A percentile compares a stretch with the other conserved stretches of the same genome.
Evolutionary conservation across 2,113 vertebrate genomes (phyloP).

Genomic region (Tricholaema leucomelas): DNA sequence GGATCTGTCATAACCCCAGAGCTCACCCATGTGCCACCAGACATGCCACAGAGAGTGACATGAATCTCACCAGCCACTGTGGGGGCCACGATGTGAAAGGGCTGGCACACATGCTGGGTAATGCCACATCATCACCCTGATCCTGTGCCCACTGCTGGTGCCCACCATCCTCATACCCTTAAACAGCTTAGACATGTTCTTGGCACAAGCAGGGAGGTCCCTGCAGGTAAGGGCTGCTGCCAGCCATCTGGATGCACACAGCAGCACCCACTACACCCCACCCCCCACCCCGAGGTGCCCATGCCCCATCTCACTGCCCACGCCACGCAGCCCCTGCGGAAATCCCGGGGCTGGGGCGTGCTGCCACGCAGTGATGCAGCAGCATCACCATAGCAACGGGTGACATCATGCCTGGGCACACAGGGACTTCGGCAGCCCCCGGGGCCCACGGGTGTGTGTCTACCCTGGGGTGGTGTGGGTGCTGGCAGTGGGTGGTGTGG

Average conservation of each 20-base stretch:
- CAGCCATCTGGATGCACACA: not conserved
- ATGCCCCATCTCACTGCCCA: not conserved
- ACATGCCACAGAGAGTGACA: not conserved
- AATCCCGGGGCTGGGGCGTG: conserved; percentile 23
- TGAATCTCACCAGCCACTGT: accelerated
- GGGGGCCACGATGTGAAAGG: accelerated
- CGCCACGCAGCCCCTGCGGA: not conserved
- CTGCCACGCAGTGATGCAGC: conserved; percentile 45
- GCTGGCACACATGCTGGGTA: not conserved
- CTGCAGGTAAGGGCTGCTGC: not conserved
- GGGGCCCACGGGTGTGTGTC: not conserved
- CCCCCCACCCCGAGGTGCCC: not conserved
- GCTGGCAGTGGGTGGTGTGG: not conserved
- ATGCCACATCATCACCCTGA: not conserved
- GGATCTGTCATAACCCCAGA: accelerated
- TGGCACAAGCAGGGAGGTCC: not conserved
- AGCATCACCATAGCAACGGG: conserved; percentile 64
- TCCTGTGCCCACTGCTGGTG: not conserved
- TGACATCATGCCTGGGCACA: conserved; percentile 60
- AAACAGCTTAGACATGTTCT: not conserved
- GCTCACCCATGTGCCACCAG: not conserved
- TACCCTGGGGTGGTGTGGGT: not conserved
- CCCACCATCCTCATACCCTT: accelerated
- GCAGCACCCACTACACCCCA: not conserved
- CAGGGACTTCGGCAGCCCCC: not conserved